Evolutionary conservation across 2,888 invertebrate genomes (phyloP), one percentile per base, ranked within the genome.

Genomic region (Drosophila mulleri): DNA sequence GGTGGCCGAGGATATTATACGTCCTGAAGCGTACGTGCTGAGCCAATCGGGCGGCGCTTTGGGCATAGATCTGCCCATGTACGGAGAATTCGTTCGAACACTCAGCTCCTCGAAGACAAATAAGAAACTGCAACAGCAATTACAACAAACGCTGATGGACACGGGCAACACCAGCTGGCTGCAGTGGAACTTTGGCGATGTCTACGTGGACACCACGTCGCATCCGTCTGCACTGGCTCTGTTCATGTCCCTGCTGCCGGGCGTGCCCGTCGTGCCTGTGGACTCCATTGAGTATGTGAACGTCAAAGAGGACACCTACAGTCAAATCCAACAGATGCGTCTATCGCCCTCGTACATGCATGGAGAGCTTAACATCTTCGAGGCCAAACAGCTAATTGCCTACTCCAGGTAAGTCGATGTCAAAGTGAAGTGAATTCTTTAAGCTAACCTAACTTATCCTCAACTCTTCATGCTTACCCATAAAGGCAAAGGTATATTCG

Each of bases 241-340:
- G 89, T 94, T 98, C 88, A 94, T 96, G 53, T 93, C 97, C 90
- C 93, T 98, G 64, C 93, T 98, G 75, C 97, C 97, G 0, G 98
- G 98, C 50, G 95, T 96, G 7, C 96, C 97, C 0, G 94, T 97
- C 12, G 88, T 92, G 0, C 94, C 94, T 65, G 89, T 94, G 0
- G 75, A 82, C 29, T 82, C 82, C 3, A 56, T 80, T 7, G 75
- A 67, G 3, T 87, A 88, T 48, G 63, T 69, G 0, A 84, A 90
- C 45, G 75, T 91, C 12, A 82, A 73, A 3, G 48, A 65, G 29
- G 37, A 59, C 14, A 86, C 82, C 2, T 89, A 86, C 63, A 76
- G 82, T 42, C 86, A 92, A 47, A 82, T 94, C 67, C 84, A 93
- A 32, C 53, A 87, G 7, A 83, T 94, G 68, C 94, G 95, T 0